phyloP scores from a whole-genome alignment of 2,113 vertebrate genomes.

The Etia nguti region DNA sequence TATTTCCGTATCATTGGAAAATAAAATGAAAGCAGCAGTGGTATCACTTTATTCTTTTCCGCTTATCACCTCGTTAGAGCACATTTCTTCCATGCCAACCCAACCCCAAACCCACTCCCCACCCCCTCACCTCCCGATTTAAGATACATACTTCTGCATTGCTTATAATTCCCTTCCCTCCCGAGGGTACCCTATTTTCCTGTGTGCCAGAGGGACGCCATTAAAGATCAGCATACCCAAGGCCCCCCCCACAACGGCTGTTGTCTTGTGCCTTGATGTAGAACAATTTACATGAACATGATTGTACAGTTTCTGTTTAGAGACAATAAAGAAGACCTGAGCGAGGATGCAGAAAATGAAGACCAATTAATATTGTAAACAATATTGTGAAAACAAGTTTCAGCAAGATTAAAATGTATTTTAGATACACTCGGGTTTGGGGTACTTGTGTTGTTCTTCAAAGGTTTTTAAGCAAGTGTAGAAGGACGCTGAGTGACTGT shows the following conservation, averaged over 20 bases:
- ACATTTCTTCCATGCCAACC: slow-evolving; percentile 57
- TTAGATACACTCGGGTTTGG: slow-evolving; percentile 87
- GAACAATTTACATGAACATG: slow-evolving; percentile 79
- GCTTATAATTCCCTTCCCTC: not conserved
- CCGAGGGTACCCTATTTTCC: slow-evolving; percentile 47
- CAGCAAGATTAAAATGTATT: slow-evolving; percentile 96
- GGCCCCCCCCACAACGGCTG: slow-evolving; percentile 71
- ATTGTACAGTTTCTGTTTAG: slow-evolving; percentile 81
- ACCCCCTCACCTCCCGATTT: not conserved
- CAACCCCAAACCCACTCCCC: not conserved
- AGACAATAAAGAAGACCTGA: slow-evolving; percentile 38
- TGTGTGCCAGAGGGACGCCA: slow-evolving; percentile 71
- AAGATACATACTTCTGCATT: slow-evolving; percentile 43
- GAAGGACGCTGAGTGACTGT: not conserved
- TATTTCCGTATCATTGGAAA: slow-evolving; percentile 81
- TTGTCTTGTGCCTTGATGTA: slow-evolving; percentile 90
- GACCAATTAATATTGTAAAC: slow-evolving; percentile 65
- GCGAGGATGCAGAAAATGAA: slow-evolving; percentile 59
- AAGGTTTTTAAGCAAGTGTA: slow-evolving; percentile 9
- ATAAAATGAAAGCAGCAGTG: slow-evolving; percentile 76
- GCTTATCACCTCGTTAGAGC: slow-evolving; percentile 44
- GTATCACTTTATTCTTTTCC: slow-evolving; percentile 69
- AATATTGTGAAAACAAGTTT: slow-evolving; percentile 78
- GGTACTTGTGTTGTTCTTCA: slow-evolving; percentile 74
- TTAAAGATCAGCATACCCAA: slow-evolving; percentile 74